These are phyloP conservation scores for Brachyptera risi DNA, from an alignment of 2,888 invertebrate genomes.

Conservation along the genomic window DNA sequence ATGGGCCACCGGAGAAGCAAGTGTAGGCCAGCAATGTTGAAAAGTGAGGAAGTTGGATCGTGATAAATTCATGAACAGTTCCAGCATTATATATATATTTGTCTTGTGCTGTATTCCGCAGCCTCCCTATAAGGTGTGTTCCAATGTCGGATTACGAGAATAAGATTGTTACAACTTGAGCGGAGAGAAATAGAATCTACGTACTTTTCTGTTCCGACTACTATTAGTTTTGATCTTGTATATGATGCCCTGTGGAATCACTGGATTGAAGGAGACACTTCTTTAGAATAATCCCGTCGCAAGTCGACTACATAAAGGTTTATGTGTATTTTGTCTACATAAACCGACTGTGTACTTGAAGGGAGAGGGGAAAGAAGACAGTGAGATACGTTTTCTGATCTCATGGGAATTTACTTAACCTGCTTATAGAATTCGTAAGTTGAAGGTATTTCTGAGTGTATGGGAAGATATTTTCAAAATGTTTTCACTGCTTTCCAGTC, in stretches of 20 bases:
- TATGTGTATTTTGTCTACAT: too few relatives aligned
- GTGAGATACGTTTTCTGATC: too few relatives aligned
- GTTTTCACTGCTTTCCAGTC: too few relatives aligned
- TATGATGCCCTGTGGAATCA: background rate
- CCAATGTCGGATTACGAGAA: background rate
- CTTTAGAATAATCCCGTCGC: background rate
- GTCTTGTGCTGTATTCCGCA: background rate
- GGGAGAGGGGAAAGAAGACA: too few relatives aligned
- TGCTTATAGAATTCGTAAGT: too few relatives aligned
- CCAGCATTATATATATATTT: constrained; percentile 9
- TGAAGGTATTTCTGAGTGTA: too few relatives aligned
- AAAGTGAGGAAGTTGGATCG: constrained; percentile 9
- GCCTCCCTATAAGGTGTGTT: background rate
- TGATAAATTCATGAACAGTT: constrained; percentile 19
- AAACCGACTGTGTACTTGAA: too few relatives aligned
- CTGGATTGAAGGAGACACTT: background rate
- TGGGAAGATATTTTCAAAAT: too few relatives aligned
- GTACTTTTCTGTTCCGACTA: background rate
- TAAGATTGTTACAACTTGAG: background rate
- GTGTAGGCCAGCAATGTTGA: constrained; percentile 1
- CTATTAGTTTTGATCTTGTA: background rate
- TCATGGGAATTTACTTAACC: too few relatives aligned
- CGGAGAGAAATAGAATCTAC: background rate
- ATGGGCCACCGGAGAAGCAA: constrained; percentile 14
- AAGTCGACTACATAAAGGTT: background rate